Evolutionary conservation across 2,888 invertebrate genomes (phyloP), one percentile per base, ranked within the genome.

Genomic region (Meta bourneti): DNA sequence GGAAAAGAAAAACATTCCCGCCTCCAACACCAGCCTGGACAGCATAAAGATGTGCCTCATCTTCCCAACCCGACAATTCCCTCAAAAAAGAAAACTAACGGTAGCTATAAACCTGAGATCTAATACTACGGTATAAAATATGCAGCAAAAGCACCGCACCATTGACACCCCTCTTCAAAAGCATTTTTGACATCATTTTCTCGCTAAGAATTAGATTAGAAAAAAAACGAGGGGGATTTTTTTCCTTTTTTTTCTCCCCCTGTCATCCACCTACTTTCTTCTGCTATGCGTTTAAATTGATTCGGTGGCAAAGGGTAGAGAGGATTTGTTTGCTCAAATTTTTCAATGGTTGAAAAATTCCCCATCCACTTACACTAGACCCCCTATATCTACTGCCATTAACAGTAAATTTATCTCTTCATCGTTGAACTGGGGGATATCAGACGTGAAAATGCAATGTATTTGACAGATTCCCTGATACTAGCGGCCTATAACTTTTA

Each of bases 321-420:
- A 34, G 34, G 11, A 54, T 78, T 79, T 79, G 20, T 61, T 79
- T 51, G 51, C 11, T 19, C 9, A 19, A 79, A 79, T 79, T 20
- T 79, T 79, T 79, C 20, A 79, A 79, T 61, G 61, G 20, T 79
- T 79, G 61, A 79, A 20, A 34, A 61, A 61, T 79, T 79, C 13
- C 61, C 16, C 79, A 54, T 79, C 20, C 79, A 20, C 19, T 51
- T 51, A n/a, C 51, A 77, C 9, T 19, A 77, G 6, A 1, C 6
- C 61, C 34, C 34, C 34, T 48, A 48, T 79, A 34, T 11, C 52
- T 54, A 52, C 19, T 54, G n/a, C 20, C 52, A 52, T 78, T 78
- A 78, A 78, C 11, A 52, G 16, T 78, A 52, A 8, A 52, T 78
- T 52, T 78, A 78, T 52, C 54, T 61, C 61, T 11, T 16, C 61